Evolutionary conservation across 2,797 vertebrate species (phyloP), one percentile per base, ranked within the genome.

Genomic region (Selene dorsalis): DNA sequence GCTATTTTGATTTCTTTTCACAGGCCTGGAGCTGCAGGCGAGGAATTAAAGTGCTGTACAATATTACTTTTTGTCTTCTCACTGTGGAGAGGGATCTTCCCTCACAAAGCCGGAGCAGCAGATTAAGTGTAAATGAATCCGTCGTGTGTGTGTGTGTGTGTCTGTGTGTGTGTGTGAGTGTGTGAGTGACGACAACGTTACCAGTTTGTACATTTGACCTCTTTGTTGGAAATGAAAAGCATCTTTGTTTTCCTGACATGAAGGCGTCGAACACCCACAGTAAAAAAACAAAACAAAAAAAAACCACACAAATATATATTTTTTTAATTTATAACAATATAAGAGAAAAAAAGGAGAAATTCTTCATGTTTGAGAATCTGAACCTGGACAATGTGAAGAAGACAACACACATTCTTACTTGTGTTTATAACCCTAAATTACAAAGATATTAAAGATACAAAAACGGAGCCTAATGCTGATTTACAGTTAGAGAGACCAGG

Each of bases 1-100:
- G 82, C 80, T 83, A 65, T 84, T 86, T 80, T 82, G 69, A 89
- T 79, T 70, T 80, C 55, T 75, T 71, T 84, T 88, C 77, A 84
- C 69, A 75, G 18, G 73, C 38, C 38, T 17, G 57, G 18, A 77
- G 77, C 86, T 76, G 73, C 82, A 66, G 79, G 75, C 74, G 11
- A 30, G 59, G 81, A 88, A 86, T 87, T 86, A 85, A 78, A 86
- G 62, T 45, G 75, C 57, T 30, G 75, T 63, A 84, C 66, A 81
- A 69, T 80, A 75, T 67, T 78, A 78, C 70, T 79, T 82, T 85
- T 82, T 86, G 73, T 88, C 58, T 80, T 85, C 38, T 84, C 66
- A 87, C 86, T 86, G 83, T 77, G 66, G 55, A 35, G 70, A 18
- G n/a, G 75, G 76, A 80, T 84, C 63, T 67, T 50, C 55, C 30